A percentile compares a stretch with the other conserved stretches of the same genome.
Evolutionary conservation across 2,797 vertebrate species (phyloP).

Genomic region (Spheniscus humboldti): DNA sequence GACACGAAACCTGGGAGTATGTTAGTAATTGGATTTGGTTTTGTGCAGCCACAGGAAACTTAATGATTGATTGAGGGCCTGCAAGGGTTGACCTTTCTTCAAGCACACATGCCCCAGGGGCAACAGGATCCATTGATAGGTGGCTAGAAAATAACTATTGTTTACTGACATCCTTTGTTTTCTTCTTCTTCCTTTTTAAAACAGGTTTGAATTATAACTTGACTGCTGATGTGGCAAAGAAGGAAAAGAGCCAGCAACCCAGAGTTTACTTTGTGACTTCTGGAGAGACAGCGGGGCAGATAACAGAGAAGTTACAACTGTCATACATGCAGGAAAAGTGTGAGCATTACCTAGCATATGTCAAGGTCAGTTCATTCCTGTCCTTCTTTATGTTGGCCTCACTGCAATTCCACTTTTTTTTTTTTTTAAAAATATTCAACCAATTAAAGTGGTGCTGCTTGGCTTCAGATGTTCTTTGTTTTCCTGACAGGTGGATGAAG

Average conservation of each 20-base stretch:
- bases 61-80: not conserved
- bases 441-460: not conserved
- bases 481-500: not conserved
- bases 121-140: not conserved
- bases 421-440: not conserved
- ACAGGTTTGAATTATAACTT: conserved; percentile 90
- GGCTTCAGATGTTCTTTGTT: not conserved
- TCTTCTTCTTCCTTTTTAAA: conserved; percentile 22
- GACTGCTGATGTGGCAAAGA: conserved; percentile 89
- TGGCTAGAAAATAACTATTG: conserved; percentile 7
- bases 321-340: conserved; percentile 81
- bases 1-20: not conserved
- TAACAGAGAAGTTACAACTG: conserved; percentile 83
- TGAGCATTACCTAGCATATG: conserved; percentile 82
- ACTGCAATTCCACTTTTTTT: not conserved
- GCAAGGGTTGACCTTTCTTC: not conserved
- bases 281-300: conserved; percentile 82
- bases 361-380: conserved; percentile 83
- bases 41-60: not conserved
- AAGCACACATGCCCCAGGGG: not conserved
- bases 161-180: conserved; percentile 37
- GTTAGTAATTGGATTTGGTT: not conserved
- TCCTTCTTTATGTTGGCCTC: not conserved
- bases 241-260: conserved; percentile 83
- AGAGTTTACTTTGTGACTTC: conserved; percentile 86